Base-by-base conservation (phyloP, 2,888 invertebrate species). In the Amphipoea lucens region DNA sequence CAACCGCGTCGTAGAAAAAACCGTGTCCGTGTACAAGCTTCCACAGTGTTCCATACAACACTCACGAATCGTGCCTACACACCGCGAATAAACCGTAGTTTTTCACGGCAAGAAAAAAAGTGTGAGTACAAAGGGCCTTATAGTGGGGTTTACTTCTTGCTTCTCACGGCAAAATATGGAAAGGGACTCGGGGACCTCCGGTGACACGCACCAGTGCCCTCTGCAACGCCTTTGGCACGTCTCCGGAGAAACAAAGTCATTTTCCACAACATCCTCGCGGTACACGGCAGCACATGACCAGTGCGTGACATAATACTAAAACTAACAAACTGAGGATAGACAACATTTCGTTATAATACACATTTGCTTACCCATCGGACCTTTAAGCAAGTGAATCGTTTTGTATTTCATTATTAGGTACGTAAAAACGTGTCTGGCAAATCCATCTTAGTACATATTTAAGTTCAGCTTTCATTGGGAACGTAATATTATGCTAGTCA, bases 401-500 rank as follows among this genome's bases (percentile, higher is more conserved):
- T 62, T 68, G 40, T 81, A 65, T 67, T 72, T 74, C 40, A 29
- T n/a, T 75, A 75, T 66, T 63, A n/a, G 11, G 40, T 42, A 70
- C 66, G 6, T 54, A 57, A 36, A 66, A 78, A 71, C 36, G 23
- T 71, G 70, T 76, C 57, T 78, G 51, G 23, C 17, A 66, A 85
- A 78, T 78, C 9, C 40, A 79, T 79, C 42, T 79, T 36, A 70
- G 54, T 71, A 48, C 12, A 11, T 12, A 57, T 57, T 79, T 70
- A 74, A 45, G n/a, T 60, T 48, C 5, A 40, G 14, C 48, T 23
- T 82, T 79, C 62, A 83, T 77, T 68, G 68, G n/a, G 7, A 78
- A 72, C 68, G n/a, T 74, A 51, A 74, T 86, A 76, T 71, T 76
- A 73, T 79, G 48, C 63, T 74, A 74, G 76, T 54, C 73, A 74